Base-by-base conservation (phyloP, 2,113 vertebrate species). In the Caretta caretta region DNA sequence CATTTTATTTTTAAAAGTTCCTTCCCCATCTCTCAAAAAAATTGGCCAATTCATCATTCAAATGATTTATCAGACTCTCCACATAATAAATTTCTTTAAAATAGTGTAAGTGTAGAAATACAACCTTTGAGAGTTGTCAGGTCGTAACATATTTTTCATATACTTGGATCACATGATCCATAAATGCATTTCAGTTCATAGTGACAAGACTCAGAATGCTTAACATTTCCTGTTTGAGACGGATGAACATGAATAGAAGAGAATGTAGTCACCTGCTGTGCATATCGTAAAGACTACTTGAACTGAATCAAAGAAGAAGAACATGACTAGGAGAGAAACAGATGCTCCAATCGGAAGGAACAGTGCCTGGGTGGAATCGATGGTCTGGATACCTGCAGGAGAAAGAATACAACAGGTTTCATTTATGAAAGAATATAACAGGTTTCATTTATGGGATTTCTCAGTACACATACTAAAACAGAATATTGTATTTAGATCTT, bases 251-350 rank as follows among this genome's bases (percentile, higher is more conserved):
- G 50, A 91, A 84, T 25, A 93, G 35, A 95, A 94, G 62, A 88
- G 85, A 92, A 90, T 12, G 19, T 7, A 90, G 46, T 97, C 98
- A 99, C 99, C 99, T 99, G 99, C 99, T 97, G 99, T 99, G 98
- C 99, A 99, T 98, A 99, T 99, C 98, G 99, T 99, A 97, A 99
- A 99, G 98, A 99, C 99, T 97, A 99, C 99, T 97, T 99, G 99
- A 98, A 99, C 99, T 1, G 99, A 99, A 97, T 99, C 99, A 80
- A 99, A 99, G 99, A 99, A 99, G 99, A 99, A 99, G 98, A 99
- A 99, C 99, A 99, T 99, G 93, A 99, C 99, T 69, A 99, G 98
- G 94, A 99, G 99, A 92, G 99, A 99, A 88, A 99, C 99, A 1
- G 99, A 99, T 0, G 99, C 99, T 96, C 99, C 99, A 78, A 99